These are phyloP conservation scores for Masnerella sp. DNA, from an alignment of 2,888 invertebrate species.

Conservation along the genomic window DNA sequence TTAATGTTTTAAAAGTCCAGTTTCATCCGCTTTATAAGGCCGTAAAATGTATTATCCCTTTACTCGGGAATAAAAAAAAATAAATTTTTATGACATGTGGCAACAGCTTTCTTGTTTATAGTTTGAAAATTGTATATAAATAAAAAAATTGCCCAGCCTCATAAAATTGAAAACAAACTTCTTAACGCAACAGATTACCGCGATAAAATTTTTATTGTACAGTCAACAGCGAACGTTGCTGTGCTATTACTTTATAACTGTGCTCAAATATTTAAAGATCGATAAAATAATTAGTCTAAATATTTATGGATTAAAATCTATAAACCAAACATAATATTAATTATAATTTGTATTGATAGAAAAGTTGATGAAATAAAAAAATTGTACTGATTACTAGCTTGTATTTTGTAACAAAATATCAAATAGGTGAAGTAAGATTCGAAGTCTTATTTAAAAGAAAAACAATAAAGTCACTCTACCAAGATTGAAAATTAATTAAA, in stretches of 20 bases:
- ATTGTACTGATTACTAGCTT: too few species aligned
- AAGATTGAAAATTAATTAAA: too few species aligned
- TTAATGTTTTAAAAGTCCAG: neutral
- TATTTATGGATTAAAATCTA: too few species aligned
- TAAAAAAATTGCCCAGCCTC: neutral
- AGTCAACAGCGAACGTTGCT: neutral
- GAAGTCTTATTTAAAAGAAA: too few species aligned
- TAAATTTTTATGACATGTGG: slow-evolving; percentile 3
- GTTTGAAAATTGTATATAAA: neutral
- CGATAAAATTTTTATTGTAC: neutral
- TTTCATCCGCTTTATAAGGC: slow-evolving; percentile 1
- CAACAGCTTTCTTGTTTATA: neutral
- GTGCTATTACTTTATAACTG: neutral
- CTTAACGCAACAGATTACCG: neutral
- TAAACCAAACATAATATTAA: too few species aligned
- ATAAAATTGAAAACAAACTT: slow-evolving; percentile 5
- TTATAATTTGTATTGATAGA: too few species aligned
- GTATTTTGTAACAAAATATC: too few species aligned
- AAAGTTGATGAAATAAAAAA: too few species aligned
- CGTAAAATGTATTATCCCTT: slow-evolving; percentile 5
- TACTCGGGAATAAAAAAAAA: slow-evolving; percentile 6
- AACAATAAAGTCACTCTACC: too few species aligned
- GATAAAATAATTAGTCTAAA: too few species aligned
- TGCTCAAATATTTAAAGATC: neutral
- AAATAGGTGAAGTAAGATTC: too few species aligned